Evolutionary conservation across 1,140 invertebrate genomes (phyloP).

Genomic region (Drosophila insularis): DNA sequence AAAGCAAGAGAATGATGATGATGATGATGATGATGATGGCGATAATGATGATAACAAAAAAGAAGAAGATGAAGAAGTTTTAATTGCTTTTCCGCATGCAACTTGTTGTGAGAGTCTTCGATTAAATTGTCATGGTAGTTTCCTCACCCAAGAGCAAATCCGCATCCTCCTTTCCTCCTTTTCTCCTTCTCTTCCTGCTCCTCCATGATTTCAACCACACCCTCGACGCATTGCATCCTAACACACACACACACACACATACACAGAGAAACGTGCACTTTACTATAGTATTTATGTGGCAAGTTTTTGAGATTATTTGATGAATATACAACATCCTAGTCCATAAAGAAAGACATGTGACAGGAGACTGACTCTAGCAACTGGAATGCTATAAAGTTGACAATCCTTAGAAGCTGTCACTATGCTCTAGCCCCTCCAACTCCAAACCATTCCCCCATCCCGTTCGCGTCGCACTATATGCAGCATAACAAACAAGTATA

Average conservation of each 20-base stretch:
- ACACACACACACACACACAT: constrained; percentile 21
- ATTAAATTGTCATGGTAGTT: constrained; percentile 34
- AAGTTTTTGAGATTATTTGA: constrained; percentile 52
- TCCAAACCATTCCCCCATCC: neutral
- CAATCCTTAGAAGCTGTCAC: constrained; percentile 53
- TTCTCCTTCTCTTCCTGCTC: too few species aligned
- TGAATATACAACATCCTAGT: constrained; percentile 45
- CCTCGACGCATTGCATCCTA: constrained; percentile 15
- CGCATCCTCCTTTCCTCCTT: neutral
- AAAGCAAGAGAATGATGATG: neutral
- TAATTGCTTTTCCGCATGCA: constrained; percentile 79
- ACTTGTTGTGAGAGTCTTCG: constrained; percentile 35
- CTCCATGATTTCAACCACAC: neutral
- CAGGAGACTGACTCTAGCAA: constrained; percentile 26
- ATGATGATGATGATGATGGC: neutral
- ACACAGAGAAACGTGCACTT: constrained; percentile 11
- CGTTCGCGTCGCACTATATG: neutral
- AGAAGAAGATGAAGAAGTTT: constrained; percentile 67
- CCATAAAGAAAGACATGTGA: constrained; percentile 38
- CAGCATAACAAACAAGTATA: constrained; percentile 53
- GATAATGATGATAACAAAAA: too few species aligned
- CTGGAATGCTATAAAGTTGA: constrained; percentile 72
- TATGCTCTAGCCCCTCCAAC: neutral
- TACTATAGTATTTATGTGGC: constrained; percentile 15
- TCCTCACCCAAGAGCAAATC: neutral